phyloP scores from a whole-genome alignment of 1,140 invertebrate genomes.

The Neotoxoptera formosana region DNA sequence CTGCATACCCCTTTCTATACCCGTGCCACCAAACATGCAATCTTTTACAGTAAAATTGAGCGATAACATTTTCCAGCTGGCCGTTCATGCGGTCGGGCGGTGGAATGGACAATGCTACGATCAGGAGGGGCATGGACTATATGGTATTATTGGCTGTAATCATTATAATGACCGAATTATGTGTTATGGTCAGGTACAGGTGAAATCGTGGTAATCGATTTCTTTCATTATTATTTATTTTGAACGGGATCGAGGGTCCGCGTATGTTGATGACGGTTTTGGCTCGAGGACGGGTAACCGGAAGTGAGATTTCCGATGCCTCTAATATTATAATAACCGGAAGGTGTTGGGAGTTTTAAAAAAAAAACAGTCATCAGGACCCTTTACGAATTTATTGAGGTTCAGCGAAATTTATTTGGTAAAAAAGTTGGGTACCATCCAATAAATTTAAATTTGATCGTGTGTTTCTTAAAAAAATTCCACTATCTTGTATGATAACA shows the following conservation, averaged over 20 bases:
- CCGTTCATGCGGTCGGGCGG: background rate
- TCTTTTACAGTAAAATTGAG: background rate
- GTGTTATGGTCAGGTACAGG: background rate
- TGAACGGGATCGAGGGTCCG: background rate
- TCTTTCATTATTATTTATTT: background rate
- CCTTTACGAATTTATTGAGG: background rate
- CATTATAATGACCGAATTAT: background rate
- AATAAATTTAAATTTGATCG: background rate
- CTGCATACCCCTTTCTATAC: background rate
- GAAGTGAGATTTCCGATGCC: background rate
- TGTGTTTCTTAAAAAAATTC: background rate
- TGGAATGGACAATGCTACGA: background rate
- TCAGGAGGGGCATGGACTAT: background rate
- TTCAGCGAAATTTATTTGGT: background rate
- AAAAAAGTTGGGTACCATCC: background rate
- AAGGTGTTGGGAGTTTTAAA: background rate
- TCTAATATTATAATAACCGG: background rate
- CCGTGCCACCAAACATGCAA: background rate
- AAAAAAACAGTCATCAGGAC: background rate
- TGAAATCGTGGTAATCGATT: background rate
- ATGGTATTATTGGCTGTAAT: background rate
- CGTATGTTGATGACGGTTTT: constrained; percentile 8
- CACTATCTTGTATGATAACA: background rate
- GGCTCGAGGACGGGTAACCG: background rate
- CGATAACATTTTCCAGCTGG: background rate